These are phyloP conservation scores for Tenebrosternarchus preto DNA, from an alignment of 2,113 vertebrate species.

Conservation along the genomic window DNA sequence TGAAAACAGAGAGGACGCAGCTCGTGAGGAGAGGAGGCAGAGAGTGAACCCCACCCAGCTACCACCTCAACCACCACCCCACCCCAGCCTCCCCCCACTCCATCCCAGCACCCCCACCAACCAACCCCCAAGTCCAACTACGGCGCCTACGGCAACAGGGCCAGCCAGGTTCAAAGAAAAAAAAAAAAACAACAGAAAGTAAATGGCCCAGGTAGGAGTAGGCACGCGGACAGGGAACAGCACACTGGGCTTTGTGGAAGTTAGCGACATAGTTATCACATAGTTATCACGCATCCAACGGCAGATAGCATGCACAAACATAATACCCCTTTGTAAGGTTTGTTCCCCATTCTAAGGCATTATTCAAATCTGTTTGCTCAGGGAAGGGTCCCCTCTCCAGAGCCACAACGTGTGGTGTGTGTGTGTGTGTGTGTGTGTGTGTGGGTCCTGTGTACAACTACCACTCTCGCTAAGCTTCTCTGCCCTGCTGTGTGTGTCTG, in stretches of 20 bases:
- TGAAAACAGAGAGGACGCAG: slow-evolving; percentile 84
- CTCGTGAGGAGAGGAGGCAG: slow-evolving; percentile 71
- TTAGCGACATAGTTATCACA: background rate
- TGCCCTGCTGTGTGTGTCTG: slow-evolving; percentile 56
- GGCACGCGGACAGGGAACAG: slow-evolving; percentile 14
- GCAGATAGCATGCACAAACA: slow-evolving; percentile 14
- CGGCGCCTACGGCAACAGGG: slow-evolving; percentile 25
- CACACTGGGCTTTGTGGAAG: slow-evolving; percentile 14
- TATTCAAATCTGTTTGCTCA: slow-evolving; percentile 1
- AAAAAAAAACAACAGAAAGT: too few relatives aligned
- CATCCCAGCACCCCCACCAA: too few relatives aligned
- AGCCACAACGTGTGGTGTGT: slow-evolving; percentile 51
- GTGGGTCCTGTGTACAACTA: slow-evolving; percentile 66
- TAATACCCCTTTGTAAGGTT: background rate
- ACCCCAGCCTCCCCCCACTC: background rate
- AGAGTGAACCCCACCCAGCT: too few relatives aligned
- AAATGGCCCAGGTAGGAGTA: slow-evolving; percentile 15
- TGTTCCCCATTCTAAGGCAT: slow-evolving; percentile 39
- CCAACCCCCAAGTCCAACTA: background rate
- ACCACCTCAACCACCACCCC: slow-evolving; percentile 38
- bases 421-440: slow-evolving; percentile 62
- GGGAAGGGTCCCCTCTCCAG: slow-evolving; percentile 23
- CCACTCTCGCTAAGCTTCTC: slow-evolving; percentile 70
- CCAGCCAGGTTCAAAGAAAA: slow-evolving; percentile 35
- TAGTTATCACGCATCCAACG: too few relatives aligned